phyloP scores from a whole-genome alignment of 2,113 vertebrate genomes.

The Chaetodon trifascialis region DNA sequence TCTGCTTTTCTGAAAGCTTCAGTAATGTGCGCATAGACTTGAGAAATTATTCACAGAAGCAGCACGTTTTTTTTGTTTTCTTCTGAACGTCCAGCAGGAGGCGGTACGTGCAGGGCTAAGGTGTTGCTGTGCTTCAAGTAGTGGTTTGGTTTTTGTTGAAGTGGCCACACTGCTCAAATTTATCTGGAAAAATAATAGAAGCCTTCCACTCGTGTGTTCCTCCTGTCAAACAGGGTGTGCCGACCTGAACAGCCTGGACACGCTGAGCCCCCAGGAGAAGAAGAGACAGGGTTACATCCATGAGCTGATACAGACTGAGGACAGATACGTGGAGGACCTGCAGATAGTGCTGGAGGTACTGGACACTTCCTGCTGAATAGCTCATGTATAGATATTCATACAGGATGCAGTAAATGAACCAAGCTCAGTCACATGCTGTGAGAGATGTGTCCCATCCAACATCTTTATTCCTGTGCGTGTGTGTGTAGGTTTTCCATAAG shows the following conservation, averaged over 20 bases:
- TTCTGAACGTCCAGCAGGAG: conserved; percentile 28
- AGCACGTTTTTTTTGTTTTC: neutral
- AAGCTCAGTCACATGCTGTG: neutral
- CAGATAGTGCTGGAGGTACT: conserved; percentile 93
- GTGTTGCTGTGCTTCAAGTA: neutral
- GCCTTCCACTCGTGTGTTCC: neutral
- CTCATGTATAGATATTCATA: neutral
- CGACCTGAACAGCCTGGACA: conserved; percentile 91
- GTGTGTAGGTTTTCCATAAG: conserved; percentile 91
- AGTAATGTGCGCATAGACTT: neutral
- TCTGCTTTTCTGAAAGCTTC: neutral
- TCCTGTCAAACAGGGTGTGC: conserved; percentile 88
- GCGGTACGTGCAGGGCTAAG: conserved; percentile 19
- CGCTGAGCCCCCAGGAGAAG: conserved; percentile 91
- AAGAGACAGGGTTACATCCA: conserved; percentile 97
- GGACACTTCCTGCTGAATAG: conserved; percentile 6
- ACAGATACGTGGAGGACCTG: conserved; percentile 93
- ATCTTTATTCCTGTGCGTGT: neutral
- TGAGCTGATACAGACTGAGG: conserved; percentile 94
- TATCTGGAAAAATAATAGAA: neutral
- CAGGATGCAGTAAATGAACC: neutral
- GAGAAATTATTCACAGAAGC: neutral
- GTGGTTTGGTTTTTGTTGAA: conserved; percentile 2
- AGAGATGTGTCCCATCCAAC: neutral
- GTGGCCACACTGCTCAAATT: neutral